A percentile compares a stretch with the other conserved stretches of the same genome.
Evolutionary conservation across 2,888 invertebrate species (phyloP).

Genomic region (Andrena dorsata): DNA sequence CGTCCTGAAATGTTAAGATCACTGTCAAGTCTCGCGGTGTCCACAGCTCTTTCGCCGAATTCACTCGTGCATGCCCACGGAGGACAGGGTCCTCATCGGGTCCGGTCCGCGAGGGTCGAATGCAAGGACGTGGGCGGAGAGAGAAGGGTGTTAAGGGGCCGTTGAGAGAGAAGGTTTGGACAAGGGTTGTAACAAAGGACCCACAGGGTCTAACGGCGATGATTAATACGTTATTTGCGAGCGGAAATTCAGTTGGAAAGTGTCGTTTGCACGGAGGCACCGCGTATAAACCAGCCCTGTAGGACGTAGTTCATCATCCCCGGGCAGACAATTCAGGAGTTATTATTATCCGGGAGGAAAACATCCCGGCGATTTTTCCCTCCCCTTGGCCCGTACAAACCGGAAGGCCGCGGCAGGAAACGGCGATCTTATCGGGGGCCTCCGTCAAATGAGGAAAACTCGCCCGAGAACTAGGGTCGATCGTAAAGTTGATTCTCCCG

Average conservation of each 20-base stretch:
- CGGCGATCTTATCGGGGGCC: neutral
- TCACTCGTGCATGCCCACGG: slow-evolving; percentile 10
- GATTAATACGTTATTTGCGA: slow-evolving; percentile 72
- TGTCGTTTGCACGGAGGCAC: slow-evolving; percentile 62
- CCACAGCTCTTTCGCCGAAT: neutral
- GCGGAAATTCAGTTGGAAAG: slow-evolving; percentile 71
- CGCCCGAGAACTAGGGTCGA: slow-evolving; percentile 12
- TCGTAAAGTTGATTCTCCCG: slow-evolving; percentile 42
- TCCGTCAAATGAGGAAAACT: slow-evolving; percentile 22
- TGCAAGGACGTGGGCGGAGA: neutral
- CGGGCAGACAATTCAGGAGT: slow-evolving; percentile 15
- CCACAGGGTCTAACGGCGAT: slow-evolving; percentile 48
- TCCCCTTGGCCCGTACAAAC: neutral
- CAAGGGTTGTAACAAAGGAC: slow-evolving; percentile 45
- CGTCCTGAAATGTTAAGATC: neutral
- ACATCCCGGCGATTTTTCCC: slow-evolving; percentile 17
- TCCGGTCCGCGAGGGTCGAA: slow-evolving; percentile 3
- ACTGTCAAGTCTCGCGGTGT: neutral
- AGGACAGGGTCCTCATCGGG: neutral
- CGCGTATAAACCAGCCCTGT: slow-evolving; percentile 39
- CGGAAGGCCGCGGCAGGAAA: neutral
- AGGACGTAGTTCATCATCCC: slow-evolving; percentile 44
- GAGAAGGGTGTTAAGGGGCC: slow-evolving; percentile 23
- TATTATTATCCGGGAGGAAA: slow-evolving; percentile 44
- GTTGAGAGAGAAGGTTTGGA: slow-evolving; percentile 31